Evolutionary conservation across 2,113 vertebrate genomes (phyloP).

Genomic region (Cairina moschata): DNA sequence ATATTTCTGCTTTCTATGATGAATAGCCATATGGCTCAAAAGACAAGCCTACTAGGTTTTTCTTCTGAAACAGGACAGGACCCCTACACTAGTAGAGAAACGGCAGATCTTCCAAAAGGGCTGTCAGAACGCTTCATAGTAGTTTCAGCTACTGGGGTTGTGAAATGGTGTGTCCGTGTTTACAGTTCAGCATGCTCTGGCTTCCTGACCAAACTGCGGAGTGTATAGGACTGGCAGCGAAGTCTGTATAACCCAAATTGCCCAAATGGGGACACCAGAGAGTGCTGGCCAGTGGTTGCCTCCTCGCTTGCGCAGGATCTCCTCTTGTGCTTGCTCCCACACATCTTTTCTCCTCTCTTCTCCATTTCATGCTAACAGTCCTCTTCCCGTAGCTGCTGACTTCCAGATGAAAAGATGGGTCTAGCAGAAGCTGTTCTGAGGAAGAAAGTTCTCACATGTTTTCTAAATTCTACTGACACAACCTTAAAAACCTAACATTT

Average conservation of each 20-base stretch:
- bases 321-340: not conserved
- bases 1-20: not conserved
- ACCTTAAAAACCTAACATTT: not conserved
- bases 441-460: not conserved
- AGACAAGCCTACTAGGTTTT: not conserved
- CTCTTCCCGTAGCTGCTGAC: not conserved
- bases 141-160: not conserved
- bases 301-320: not conserved
- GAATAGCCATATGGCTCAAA: not conserved
- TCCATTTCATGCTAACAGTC: not conserved
- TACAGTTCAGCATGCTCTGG: not conserved
- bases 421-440: not conserved
- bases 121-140: not conserved
- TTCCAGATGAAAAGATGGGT: not conserved
- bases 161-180: not conserved
- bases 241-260: not conserved
- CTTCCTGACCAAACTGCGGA: not conserved
- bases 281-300: not conserved
- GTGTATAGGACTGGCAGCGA: not conserved
- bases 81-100: not conserved
- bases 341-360: not conserved
- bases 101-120: not conserved
- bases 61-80: not conserved
- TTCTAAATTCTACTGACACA: not conserved
- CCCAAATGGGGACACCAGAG: not conserved